phyloP scores from a whole-genome alignment of 1,140 invertebrate species.

The Ceratina japonica region DNA sequence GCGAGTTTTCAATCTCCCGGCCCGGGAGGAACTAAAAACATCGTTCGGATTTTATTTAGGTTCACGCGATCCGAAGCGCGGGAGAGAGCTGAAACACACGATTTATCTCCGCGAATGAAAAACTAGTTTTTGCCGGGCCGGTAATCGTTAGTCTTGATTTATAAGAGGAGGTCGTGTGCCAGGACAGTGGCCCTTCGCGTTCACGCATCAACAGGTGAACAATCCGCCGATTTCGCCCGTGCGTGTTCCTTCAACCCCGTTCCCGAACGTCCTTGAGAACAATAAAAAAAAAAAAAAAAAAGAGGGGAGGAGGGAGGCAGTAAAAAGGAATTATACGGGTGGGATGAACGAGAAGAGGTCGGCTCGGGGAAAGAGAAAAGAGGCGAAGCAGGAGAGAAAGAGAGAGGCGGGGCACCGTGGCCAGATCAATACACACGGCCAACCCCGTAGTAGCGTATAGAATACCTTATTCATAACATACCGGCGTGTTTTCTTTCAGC shows the following conservation, averaged over 20 bases:
- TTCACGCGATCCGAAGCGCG: too few relatives aligned
- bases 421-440: conserved; percentile 72
- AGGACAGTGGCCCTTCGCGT: conserved; percentile 20
- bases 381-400: conserved; percentile 28
- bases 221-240: conserved; percentile 30
- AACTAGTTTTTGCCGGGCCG: background rate
- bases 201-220: conserved; percentile 66
- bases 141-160: background rate
- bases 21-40: too few relatives aligned
- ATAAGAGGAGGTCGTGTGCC: background rate
- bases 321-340: background rate
- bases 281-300: background rate
- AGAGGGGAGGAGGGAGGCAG: background rate
- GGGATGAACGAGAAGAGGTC: background rate
- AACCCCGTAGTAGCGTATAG: conserved; percentile 68
- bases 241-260: conserved; percentile 19
- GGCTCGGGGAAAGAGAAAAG: conserved; percentile 15
- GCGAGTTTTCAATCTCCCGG: too few relatives aligned
- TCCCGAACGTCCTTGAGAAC: background rate
- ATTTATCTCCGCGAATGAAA: too few relatives aligned
- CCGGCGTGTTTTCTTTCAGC: conserved; percentile 37
- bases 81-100: too few relatives aligned
- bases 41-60: too few relatives aligned
- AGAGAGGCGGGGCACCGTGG: conserved; percentile 59
- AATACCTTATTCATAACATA: conserved; percentile 70